Base-by-base conservation (phyloP, 2,113 vertebrate genomes). In the Coracopsis vasa region DNA sequence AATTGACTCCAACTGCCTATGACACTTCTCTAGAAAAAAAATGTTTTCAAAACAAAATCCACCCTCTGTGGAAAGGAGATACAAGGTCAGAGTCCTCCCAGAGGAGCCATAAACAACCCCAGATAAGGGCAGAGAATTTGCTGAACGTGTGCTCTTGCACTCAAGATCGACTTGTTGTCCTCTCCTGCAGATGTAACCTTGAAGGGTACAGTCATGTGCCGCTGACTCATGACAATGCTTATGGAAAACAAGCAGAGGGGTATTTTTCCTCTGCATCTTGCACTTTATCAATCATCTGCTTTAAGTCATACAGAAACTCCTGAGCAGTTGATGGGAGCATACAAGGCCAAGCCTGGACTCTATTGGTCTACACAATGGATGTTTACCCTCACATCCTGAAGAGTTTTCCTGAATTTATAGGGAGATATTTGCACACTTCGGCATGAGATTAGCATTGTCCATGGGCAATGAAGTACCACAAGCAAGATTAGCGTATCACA, bases 121-220 rank as follows among this genome's bases (percentile, higher is more conserved):
- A 96, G 97, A 97, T 97, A 97, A 96, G 83, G 89, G 91, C 91
- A 95, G 88, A 61, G 94, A 97, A 95, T 93, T 62, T 95, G 95
- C 97, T 95, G 97, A 96, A 96, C 67, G 69, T 4, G 51, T 90
- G 77, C 74, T 94, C 97, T 95, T 3, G 5, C 11, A 13, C 85
- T 90, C 78, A 80, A 82, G 79, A 86, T 85, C 31, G 6, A 88
- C 87, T 94, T 50, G 16, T 6, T 80, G 92, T 95, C 86, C 95
- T 89, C 69, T 87, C 73, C 95, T 88, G 71, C 95, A 96, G 93
- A 94, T 88, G 82, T 95, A 83, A 90, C 91, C 94, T 92, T 97
- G 84, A 94, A 94, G 93, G 86, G 93, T 79, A 82, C 13, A 6
- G 18, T 91, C 94, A 89, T 79, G 90, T 94, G 96, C 92, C 0